These are phyloP conservation scores for Phorcus lineatus DNA, from an alignment of 2,888 invertebrate species.

Conservation along the genomic window DNA sequence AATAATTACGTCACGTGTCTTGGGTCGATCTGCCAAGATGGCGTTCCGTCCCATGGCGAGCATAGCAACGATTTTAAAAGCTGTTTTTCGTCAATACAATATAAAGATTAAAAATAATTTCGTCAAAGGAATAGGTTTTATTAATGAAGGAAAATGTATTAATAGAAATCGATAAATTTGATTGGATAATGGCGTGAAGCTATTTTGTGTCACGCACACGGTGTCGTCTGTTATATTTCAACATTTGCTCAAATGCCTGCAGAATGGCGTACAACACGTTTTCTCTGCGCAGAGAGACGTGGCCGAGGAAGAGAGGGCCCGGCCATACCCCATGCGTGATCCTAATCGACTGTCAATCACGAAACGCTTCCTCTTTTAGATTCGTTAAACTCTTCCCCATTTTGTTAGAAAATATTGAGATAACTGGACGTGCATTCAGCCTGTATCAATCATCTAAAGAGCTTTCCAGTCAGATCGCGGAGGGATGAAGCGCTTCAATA, in stretches of 20 bases:
- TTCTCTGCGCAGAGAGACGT: not conserved
- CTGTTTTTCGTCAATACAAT: not conserved
- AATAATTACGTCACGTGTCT: slow-evolving; percentile 17
- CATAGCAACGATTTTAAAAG: not conserved
- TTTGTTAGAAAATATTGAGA: not conserved
- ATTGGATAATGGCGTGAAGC: slow-evolving; percentile 12
- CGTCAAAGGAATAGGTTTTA: slow-evolving; percentile 7
- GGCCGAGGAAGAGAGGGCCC: not conserved
- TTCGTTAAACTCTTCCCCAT: not conserved
- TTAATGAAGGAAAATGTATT: not conserved
- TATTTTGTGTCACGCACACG: not conserved
- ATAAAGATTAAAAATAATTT: not conserved
- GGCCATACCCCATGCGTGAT: not conserved
- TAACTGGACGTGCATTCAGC: not conserved
- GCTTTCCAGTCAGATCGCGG: not conserved
- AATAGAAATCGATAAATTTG: slow-evolving; percentile 6
- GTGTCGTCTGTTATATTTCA: slow-evolving; percentile 23
- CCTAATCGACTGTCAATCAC: not conserved
- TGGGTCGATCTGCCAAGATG: slow-evolving; percentile 13
- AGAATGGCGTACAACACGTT: not conserved
- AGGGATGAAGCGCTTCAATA: not conserved
- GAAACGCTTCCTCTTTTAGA: not conserved
- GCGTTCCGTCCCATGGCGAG: slow-evolving; percentile 1
- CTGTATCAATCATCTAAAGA: not conserved
- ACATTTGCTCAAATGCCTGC: slow-evolving; percentile 12